Evolutionary conservation across 1,140 invertebrate genomes (phyloP), one percentile per base, ranked within the genome.

Genomic region (Caenorhabditis remanei): DNA sequence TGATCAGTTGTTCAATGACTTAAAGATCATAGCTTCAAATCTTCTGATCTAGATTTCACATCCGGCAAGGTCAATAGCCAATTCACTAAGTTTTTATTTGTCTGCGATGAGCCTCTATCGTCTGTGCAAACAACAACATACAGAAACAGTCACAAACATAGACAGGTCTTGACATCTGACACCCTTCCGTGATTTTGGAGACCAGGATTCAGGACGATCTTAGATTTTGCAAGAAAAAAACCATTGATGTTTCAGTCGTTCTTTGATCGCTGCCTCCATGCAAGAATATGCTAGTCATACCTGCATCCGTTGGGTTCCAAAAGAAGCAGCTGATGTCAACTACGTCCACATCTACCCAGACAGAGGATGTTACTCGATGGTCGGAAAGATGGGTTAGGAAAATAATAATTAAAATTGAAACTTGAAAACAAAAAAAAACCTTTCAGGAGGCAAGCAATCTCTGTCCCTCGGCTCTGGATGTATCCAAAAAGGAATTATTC

Each of bases 401-500:
- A n/a, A n/a, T n/a, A n/a, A n/a, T n/a, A n/a, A n/a, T n/a, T n/a
- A n/a, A n/a, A n/a, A n/a, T n/a, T n/a, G n/a, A n/a, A n/a, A n/a
- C n/a, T n/a, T n/a, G n/a, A n/a, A n/a, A n/a, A n/a, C n/a, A n/a
- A n/a, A n/a, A n/a, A n/a, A 53, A 16, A 32, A 53, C 40, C 13
- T 56, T 87, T 84, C 82, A 14, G 91, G 91, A 41, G 93, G 94
- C n/a, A 94, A 94, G 9, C 95, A 95, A 87, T 89, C 90, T 0
- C 88, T 94, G 16, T 93, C 93, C 0, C 90, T 94, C 6, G 94
- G 93, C 0, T 95, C 95, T 0, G 95, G 95, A 2, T 97, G 96
- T 90, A 93, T 96, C 0, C 91, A 92, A 65, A 92, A 93, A 65
- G 91, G 89, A 75, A 92, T 91, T 86, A 93, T 93, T 55, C 90